Conservation (phyloP, 1,140 invertebrate genomes). For the Scaptodrosophila lebanonensis region DNA sequence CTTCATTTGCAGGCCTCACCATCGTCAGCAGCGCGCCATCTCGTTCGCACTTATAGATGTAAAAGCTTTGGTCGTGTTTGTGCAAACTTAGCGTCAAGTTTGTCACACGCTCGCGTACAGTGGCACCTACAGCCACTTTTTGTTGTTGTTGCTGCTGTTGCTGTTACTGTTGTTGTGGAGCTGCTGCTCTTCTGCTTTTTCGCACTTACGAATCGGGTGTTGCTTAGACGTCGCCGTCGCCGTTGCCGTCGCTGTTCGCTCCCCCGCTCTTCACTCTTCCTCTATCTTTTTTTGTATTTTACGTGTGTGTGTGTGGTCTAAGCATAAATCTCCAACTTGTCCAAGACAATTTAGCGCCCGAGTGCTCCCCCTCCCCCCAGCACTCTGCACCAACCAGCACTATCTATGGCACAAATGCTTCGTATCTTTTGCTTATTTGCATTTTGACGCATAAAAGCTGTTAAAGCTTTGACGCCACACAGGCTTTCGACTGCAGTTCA, state of each 20-base stretch:
- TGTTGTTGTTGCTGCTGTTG: constrained; percentile 2
- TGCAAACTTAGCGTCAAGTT: constrained; percentile 69
- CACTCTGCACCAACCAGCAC: no score
- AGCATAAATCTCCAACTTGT: constrained; percentile 46
- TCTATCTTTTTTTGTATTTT: no score
- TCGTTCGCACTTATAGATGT: constrained; percentile 39
- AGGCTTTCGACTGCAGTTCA: no score
- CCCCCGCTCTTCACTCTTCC: not conserved
- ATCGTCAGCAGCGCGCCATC: constrained; percentile 36
- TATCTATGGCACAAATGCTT: no score
- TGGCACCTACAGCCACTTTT: constrained; percentile 20
- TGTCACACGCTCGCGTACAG: constrained; percentile 50
- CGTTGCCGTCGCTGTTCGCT: constrained; percentile 10
- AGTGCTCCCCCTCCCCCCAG: no score
- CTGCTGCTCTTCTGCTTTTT: constrained; percentile 58
- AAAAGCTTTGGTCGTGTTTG: constrained; percentile 37
- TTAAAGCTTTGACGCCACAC: constrained; percentile 52
- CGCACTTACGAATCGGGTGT: constrained; percentile 46
- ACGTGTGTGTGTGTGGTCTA: not conserved
- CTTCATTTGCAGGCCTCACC: constrained; percentile 61
- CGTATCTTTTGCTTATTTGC: constrained; percentile 39
- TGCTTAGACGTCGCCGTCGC: constrained; percentile 30
- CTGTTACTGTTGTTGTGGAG: constrained; percentile 5
- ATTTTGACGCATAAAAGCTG: constrained; percentile 66
- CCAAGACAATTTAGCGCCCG: not conserved